Evolutionary conservation across 1,140 invertebrate genomes (phyloP).

Genomic region (Lethocerus indicus): DNA sequence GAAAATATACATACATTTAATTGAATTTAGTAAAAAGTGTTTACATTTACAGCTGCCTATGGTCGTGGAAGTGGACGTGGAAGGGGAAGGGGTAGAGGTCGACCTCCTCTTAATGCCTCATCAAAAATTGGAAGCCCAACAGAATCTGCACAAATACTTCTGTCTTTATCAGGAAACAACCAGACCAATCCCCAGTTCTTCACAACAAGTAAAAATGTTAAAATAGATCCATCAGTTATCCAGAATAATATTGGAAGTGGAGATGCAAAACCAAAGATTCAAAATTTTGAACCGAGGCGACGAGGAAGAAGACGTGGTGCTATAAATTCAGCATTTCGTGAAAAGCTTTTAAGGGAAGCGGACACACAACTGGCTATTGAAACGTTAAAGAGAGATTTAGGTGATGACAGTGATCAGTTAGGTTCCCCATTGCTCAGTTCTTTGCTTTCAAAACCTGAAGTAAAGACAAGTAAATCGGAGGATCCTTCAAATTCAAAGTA

Average conservation of each 20-base stretch:
- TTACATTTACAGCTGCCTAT: conserved; percentile 10
- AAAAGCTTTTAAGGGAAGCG: conserved; percentile 2
- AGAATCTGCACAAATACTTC: conserved; percentile 21
- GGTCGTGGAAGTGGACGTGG: conserved; percentile 13
- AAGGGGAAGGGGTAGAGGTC: conserved; percentile 13
- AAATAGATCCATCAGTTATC: conserved; percentile 10
- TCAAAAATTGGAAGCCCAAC: conserved; percentile 14
- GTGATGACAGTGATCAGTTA: conserved; percentile 1
- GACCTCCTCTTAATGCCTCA: conserved; percentile 13
- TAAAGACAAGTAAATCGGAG: background rate
- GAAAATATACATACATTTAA: too few species aligned
- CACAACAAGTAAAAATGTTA: conserved; percentile 14
- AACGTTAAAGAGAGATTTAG: conserved; percentile 14
- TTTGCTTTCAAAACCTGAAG: conserved; percentile 18
- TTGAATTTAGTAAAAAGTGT: too few species aligned
- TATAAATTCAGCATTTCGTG: conserved; percentile 8
- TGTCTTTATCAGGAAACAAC: conserved; percentile 19
- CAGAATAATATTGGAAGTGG: background rate
- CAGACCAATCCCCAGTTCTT: conserved; percentile 10
- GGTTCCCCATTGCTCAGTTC: conserved; percentile 18
- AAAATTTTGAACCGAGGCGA: conserved; percentile 15
- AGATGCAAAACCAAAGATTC: background rate
- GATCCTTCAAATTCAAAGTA: conserved; percentile 19
- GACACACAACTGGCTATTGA: conserved; percentile 10
- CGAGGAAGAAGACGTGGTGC: conserved; percentile 12